Conservation (phyloP, 1,140 invertebrate species). For the Bombus confusus region DNA sequence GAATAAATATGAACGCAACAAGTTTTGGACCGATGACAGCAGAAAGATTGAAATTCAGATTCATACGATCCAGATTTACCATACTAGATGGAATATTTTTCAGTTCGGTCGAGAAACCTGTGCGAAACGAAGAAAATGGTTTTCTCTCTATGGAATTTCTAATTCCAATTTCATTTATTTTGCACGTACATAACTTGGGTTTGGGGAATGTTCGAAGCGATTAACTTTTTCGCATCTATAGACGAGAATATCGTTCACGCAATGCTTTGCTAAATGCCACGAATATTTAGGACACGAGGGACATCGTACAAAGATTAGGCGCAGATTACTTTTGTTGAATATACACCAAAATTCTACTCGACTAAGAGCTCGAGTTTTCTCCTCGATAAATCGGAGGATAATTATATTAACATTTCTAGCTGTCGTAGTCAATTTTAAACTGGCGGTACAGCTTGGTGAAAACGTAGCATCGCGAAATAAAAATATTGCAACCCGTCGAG, state of each 20-base stretch:
- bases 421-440: not conserved
- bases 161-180: no score
- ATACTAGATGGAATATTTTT: not conserved
- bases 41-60: not conserved
- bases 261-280: no score
- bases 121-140: not conserved
- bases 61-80: not conserved
- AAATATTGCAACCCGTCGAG: not conserved
- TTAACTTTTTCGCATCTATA: no score
- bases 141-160: no score
- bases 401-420: not conserved
- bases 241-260: no score
- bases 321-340: no score
- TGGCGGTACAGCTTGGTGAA: no score
- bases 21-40: conserved; percentile 44
- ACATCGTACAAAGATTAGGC: no score
- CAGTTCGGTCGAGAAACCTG: not conserved
- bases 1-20: conserved; percentile 22
- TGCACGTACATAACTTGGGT: no score
- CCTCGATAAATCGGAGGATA: not conserved
- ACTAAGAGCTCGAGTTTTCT: no score
- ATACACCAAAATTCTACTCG: not conserved
- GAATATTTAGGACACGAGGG: no score
- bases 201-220: no score
- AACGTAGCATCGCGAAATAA: not conserved